Percentiles rank a stretch among this genome's conserved stretches.
These are phyloP conservation scores for Caiman crocodilus DNA, from an alignment of 2,797 vertebrate species.

Conservation along the genomic window DNA sequence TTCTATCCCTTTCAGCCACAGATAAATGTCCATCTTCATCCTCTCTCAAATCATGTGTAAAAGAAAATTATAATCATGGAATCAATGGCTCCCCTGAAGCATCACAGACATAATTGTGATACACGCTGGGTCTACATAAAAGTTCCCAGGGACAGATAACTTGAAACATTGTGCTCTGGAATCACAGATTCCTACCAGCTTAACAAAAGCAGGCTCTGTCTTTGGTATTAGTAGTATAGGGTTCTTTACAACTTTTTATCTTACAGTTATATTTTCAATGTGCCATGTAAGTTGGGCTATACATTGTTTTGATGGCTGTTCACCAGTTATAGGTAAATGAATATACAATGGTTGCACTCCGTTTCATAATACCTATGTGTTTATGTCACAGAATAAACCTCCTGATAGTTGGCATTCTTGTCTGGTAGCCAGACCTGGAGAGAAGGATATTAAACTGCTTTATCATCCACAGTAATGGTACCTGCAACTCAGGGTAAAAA, in stretches of 20 bases:
- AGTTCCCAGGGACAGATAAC: neutral
- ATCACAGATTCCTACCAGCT: neutral
- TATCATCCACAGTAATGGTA: too few relatives aligned
- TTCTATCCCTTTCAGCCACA: too few relatives aligned
- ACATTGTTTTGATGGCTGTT: neutral
- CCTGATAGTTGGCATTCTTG: too few relatives aligned
- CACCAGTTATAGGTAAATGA: too few relatives aligned
- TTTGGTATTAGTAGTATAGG: neutral
- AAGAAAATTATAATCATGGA: neutral
- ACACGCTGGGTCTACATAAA: neutral
- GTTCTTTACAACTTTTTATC: neutral
- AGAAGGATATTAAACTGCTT: too few relatives aligned
- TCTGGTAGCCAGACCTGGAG: too few relatives aligned
- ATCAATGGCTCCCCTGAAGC: neutral
- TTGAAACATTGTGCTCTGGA: neutral
- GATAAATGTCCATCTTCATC: too few relatives aligned
- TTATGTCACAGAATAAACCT: too few relatives aligned
- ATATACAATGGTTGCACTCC: too few relatives aligned
- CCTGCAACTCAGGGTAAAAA: too few relatives aligned
- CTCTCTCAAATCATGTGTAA: too few relatives aligned
- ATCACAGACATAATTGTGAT: neutral
- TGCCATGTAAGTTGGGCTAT: neutral
- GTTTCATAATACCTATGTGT: too few relatives aligned
- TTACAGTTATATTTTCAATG: neutral
- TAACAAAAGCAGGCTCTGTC: neutral